These are phyloP conservation scores for Drosophila mercatorum DNA, from an alignment of 2,888 invertebrate species.

Conservation along the genomic window DNA sequence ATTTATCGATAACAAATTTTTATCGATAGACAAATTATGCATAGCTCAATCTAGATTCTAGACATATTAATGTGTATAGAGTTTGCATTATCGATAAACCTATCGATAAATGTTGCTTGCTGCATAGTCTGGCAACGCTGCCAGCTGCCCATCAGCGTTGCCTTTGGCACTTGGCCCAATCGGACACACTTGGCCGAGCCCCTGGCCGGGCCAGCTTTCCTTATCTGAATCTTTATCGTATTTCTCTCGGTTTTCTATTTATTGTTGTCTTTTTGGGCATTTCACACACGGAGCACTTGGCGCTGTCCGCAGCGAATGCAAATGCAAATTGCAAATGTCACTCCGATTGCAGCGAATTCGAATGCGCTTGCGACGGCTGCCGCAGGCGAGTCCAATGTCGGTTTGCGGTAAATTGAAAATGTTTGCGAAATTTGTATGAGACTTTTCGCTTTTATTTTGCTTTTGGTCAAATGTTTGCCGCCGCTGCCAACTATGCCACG, in stretches of 20 bases:
- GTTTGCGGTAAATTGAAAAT: conserved; percentile 43
- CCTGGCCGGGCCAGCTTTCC: conserved; percentile 33
- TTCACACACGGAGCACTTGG: conserved; percentile 19
- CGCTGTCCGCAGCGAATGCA: conserved; percentile 10
- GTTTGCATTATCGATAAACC: no score
- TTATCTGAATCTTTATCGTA: conserved; percentile 38
- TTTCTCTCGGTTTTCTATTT: neutral
- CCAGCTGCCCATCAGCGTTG: conserved; percentile 47
- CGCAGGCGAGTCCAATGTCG: conserved; percentile 46
- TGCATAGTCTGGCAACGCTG: conserved; percentile 16
- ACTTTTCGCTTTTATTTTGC: conserved; percentile 15
- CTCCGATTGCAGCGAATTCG: conserved; percentile 48
- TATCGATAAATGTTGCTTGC: neutral
- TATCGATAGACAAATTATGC: neutral
- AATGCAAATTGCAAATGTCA: conserved; percentile 58
- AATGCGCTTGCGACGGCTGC: conserved; percentile 31
- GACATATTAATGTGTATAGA: no score
- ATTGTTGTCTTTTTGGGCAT: conserved; percentile 15
- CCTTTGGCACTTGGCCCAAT: conserved; percentile 60
- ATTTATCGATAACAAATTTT: neutral
- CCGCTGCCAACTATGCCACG: conserved; percentile 69
- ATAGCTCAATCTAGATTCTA: no score
- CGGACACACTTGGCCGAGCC: conserved; percentile 60
- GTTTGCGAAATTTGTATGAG: conserved; percentile 62
- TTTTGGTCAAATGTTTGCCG: conserved; percentile 46